Base-by-base conservation (phyloP, 2,113 vertebrate genomes). In the Lasiurus cinereus region DNA sequence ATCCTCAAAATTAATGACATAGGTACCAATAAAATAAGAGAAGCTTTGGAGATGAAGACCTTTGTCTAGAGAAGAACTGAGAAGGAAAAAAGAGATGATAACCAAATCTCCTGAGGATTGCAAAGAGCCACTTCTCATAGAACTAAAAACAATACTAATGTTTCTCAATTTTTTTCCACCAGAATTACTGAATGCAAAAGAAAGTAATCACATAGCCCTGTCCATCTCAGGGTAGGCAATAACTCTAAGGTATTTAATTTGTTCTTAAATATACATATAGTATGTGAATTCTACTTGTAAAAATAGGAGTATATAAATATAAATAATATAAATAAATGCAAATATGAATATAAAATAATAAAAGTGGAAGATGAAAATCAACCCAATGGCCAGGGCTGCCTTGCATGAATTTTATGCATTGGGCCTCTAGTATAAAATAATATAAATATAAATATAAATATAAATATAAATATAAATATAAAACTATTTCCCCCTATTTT, bases 21-120 rank as follows among this genome's bases (percentile, higher is more conserved):
- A 64, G 11, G 18, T 15, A 77, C 77, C 43, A 94, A 52, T 48
- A 62, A 94, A 92, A 80, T 33, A 33, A 59, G 48, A 91, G 31
- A 93, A 69, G 24, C 21, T 86, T 74, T 31, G 67, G 52, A 79
- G n/a, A 92, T 31, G 78, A 96, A 76, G 19, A 87, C 93, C 16
- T 74, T 64, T 59, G 27, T 33, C 52, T 82, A 73, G 16, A 82
- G 18, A 91, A 83, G 21, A 86, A 88, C n/a, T 10, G 9, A 90
- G 11, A 94, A 56, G 29, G 52, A 93, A 88, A 84, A 66, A 15
- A 70, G 15, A 85, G 14, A 52, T 56, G 39, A 96, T 64, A 93
- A 74, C 19, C 29, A 59, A 54, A 14, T 11, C 83, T 84, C 39
- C 43, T 15, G n/a, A 54, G 39, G 8, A 24, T 74, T 79, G 76